phyloP scores from a whole-genome alignment of 2,797 vertebrate species.

The Ibycter americanus region DNA sequence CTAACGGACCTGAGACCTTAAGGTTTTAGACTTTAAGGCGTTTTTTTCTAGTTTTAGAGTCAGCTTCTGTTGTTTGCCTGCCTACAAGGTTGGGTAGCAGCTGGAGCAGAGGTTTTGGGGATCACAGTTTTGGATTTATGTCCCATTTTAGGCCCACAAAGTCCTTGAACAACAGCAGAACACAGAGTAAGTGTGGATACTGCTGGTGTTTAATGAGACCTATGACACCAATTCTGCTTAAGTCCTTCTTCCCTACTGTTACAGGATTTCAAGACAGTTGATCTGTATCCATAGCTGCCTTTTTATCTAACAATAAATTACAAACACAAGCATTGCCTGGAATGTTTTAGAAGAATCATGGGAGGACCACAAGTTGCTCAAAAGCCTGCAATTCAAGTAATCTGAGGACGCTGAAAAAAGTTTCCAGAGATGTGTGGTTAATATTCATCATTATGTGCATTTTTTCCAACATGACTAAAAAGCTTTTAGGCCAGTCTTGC shows the following conservation, averaged over 20 bases:
- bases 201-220: background rate
- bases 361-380: slow-evolving; percentile 49
- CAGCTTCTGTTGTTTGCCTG: background rate
- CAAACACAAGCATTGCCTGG: slow-evolving; percentile 17
- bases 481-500: slow-evolving; percentile 1
- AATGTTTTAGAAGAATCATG: slow-evolving; percentile 25
- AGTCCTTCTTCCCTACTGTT: background rate
- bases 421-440: slow-evolving; percentile 58
- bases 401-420: slow-evolving; percentile 18
- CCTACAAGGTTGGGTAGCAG: background rate
- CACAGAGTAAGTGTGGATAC: background rate
- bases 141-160: background rate
- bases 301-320: slow-evolving; percentile 53
- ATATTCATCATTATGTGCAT: slow-evolving; percentile 43
- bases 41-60: background rate
- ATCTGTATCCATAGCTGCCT: slow-evolving; percentile 9
- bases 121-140: background rate
- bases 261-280: background rate
- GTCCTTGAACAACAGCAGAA: background rate
- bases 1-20: background rate
- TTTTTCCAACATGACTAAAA: slow-evolving; percentile 59
- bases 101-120: background rate
- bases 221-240: background rate
- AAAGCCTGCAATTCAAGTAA: slow-evolving; percentile 47
- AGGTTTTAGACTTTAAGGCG: background rate